These are phyloP conservation scores for Scortum barcoo DNA, from an alignment of 2,113 vertebrate genomes.

Conservation along the genomic window DNA sequence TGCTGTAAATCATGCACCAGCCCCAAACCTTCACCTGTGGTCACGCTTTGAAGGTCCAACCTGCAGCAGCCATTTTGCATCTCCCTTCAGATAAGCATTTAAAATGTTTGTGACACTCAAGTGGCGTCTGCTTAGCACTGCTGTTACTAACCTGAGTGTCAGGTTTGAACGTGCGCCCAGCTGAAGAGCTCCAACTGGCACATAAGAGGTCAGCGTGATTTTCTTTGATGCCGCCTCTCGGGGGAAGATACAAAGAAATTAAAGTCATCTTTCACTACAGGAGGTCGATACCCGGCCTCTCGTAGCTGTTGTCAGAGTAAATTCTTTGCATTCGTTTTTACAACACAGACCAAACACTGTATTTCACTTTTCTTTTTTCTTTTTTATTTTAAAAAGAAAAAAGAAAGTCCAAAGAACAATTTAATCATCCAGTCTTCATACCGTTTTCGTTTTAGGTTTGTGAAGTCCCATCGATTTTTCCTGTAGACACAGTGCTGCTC, in stretches of 20 bases:
- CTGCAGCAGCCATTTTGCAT: background rate
- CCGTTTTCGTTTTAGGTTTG: background rate
- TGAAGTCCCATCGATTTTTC: background rate
- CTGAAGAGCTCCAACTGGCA: background rate
- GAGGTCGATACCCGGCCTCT: background rate
- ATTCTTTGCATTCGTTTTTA: background rate
- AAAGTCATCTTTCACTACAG: background rate
- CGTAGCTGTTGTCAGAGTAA: background rate
- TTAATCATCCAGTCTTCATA: background rate
- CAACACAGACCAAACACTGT: background rate
- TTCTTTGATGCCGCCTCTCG: background rate
- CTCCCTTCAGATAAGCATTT: conserved; percentile 10
- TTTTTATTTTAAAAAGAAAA: too few species aligned
- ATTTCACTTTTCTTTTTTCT: background rate
- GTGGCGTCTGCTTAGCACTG: background rate
- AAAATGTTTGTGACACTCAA: background rate
- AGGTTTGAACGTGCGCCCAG: background rate
- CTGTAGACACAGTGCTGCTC: too few species aligned
- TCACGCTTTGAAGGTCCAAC: conserved; percentile 41
- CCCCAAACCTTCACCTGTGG: conserved; percentile 35
- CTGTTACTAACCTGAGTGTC: background rate
- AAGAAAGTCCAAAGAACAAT: background rate
- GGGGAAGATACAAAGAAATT: background rate
- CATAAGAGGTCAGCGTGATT: background rate
- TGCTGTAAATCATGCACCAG: conserved; percentile 28